A percentile compares a stretch with the other conserved stretches of the same genome.
These are phyloP conservation scores for Trissonchulus sp. DNA, from an alignment of 2,888 invertebrate species.

Conservation along the genomic window DNA sequence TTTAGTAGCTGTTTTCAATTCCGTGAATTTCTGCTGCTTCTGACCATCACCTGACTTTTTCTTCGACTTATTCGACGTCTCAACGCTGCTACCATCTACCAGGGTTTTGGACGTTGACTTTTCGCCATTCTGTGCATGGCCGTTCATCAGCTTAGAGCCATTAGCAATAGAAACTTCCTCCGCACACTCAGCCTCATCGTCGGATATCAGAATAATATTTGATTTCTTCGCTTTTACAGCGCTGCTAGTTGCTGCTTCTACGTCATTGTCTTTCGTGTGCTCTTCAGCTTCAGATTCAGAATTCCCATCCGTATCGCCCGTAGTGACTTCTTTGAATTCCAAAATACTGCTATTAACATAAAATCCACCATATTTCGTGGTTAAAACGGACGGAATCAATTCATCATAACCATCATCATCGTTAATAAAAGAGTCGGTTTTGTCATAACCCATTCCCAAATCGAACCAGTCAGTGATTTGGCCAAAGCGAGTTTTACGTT, in stretches of 20 bases:
- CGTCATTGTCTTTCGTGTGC: background rate
- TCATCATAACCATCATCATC: conserved; percentile 96
- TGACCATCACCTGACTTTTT: background rate
- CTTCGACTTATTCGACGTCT: background rate
- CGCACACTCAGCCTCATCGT: background rate
- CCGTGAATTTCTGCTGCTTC: background rate
- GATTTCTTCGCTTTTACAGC: background rate
- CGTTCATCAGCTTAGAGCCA: background rate
- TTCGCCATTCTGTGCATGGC: background rate
- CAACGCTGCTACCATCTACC: background rate
- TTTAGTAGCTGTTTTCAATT: background rate
- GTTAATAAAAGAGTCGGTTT: conserved; percentile 91
- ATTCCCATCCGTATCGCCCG: background rate
- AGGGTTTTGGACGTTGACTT: background rate
- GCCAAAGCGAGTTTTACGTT: conserved; percentile 52
- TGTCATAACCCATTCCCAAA: conserved; percentile 91
- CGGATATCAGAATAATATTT: background rate
- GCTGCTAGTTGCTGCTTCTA: background rate
- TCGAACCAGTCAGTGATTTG: conserved; percentile 76
- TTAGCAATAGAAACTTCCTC: background rate
- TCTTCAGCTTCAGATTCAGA: background rate
- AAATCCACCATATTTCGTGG: conserved; percentile 84
- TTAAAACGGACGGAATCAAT: conserved; percentile 80
- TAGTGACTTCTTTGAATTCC: conserved; percentile 67
- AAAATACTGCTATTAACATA: conserved; percentile 89